Conservation (phyloP, 2,888 invertebrate species). For the Drosophila heteroneura region DNA sequence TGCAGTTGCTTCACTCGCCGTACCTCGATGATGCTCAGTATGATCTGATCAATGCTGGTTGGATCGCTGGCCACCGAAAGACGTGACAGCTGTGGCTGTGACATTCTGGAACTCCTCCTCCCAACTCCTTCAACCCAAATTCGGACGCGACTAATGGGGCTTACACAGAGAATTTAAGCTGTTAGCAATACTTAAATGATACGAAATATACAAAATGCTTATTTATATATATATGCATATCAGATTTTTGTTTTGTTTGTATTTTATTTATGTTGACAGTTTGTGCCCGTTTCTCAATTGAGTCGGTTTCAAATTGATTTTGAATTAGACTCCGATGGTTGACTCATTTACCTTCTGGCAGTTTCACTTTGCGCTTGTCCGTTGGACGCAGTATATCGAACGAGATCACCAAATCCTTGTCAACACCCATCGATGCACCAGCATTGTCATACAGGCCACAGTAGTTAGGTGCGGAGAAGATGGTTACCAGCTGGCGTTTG, state of each 20-base stretch:
- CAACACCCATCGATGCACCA: conserved; percentile 99
- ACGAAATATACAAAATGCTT: conserved; percentile 20
- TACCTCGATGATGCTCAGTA: conserved; percentile 48
- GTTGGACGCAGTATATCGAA: conserved; percentile 85
- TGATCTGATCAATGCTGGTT: conserved; percentile 51
- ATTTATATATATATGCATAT: conserved; percentile 11
- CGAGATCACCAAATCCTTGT: conserved; percentile 98
- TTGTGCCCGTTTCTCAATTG: conserved; percentile 7
- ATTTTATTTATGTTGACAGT: conserved; percentile 34
- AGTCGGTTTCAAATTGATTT: background rate
- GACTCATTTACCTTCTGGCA: background rate
- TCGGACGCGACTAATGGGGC: conserved; percentile 7
- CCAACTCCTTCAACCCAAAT: conserved; percentile 5
- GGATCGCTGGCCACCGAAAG: conserved; percentile 14
- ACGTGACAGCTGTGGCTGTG: conserved; percentile 7
- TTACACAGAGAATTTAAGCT: conserved; percentile 36
- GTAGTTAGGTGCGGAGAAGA: conserved; percentile 99
- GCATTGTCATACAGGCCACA: conserved; percentile 99
- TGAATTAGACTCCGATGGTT: background rate
- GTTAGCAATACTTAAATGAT: conserved; percentile 6
- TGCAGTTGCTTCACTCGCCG: conserved; percentile 46
- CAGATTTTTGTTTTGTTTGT: background rate
- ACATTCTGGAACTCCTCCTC: background rate
- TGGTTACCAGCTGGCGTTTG: conserved; percentile 97
- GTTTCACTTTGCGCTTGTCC: background rate